These are phyloP conservation scores for Pyrocoelia pectoralis DNA, from an alignment of 2,888 invertebrate species.

Conservation along the genomic window DNA sequence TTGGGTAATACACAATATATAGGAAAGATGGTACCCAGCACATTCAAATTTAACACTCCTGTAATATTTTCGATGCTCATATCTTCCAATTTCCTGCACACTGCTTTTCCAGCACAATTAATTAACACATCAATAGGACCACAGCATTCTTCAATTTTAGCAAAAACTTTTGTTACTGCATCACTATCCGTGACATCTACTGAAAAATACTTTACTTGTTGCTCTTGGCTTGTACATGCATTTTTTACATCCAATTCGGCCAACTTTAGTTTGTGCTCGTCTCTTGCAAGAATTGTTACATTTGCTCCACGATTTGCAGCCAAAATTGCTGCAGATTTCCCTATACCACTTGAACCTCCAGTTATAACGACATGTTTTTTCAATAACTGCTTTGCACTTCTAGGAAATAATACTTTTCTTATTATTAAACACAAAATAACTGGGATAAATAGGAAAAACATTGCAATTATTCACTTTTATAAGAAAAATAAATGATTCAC, in stretches of 20 bases:
- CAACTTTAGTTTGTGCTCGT: slow-evolving; percentile 71
- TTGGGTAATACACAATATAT: slow-evolving; percentile 80
- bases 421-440: slow-evolving; percentile 14
- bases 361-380: slow-evolving; percentile 78
- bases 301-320: slow-evolving; percentile 83
- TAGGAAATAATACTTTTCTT: slow-evolving; percentile 29
- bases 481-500: no score
- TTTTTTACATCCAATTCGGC: slow-evolving; percentile 69
- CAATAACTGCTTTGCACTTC: slow-evolving; percentile 55
- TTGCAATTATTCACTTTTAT: not conserved
- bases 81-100: slow-evolving; percentile 83
- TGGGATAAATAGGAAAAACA: slow-evolving; percentile 20
- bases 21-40: slow-evolving; percentile 84
- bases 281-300: slow-evolving; percentile 90
- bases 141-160: slow-evolving; percentile 58
- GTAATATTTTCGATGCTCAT: slow-evolving; percentile 72
- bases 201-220: slow-evolving; percentile 70
- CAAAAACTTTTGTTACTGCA: slow-evolving; percentile 46
- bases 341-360: slow-evolving; percentile 97
- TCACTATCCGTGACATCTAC: slow-evolving; percentile 76
- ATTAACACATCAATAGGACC: slow-evolving; percentile 90
- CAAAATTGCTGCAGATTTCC: slow-evolving; percentile 81
- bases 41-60: slow-evolving; percentile 86
- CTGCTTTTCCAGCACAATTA: slow-evolving; percentile 92
- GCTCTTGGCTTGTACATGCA: slow-evolving; percentile 60